Conservation (phyloP, 2,888 invertebrate genomes). For the Apantesis nais region DNA sequence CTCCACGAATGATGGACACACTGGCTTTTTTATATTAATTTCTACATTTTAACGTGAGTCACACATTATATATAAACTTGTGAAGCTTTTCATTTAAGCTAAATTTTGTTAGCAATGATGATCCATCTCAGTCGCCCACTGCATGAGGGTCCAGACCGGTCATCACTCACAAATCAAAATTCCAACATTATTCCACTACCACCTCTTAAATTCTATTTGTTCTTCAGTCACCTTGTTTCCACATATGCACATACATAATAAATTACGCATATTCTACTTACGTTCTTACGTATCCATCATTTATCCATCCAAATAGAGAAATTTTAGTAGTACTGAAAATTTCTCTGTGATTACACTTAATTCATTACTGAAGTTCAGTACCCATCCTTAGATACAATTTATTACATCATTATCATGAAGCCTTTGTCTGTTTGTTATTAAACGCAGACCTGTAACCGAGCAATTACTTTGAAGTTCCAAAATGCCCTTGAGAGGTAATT, state of each 20-base stretch:
- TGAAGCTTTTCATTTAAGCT: neutral
- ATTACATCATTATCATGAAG: slow-evolving; percentile 27
- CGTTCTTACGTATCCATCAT: neutral
- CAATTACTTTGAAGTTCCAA: slow-evolving; percentile 33
- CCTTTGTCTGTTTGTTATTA: slow-evolving; percentile 30
- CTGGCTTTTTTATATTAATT: neutral
- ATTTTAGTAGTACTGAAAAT: neutral
- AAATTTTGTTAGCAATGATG: neutral
- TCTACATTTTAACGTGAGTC: neutral
- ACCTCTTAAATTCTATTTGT: neutral
- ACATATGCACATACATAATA: neutral
- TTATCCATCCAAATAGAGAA: neutral
- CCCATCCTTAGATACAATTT: slow-evolving; percentile 30
- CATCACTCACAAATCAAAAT: neutral
- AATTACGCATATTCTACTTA: neutral
- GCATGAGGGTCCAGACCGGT: neutral
- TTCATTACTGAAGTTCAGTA: slow-evolving; percentile 20
- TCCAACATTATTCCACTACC: neutral
- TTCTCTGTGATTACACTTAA: slow-evolving; percentile 10
- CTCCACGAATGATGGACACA: neutral
- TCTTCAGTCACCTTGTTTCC: neutral
- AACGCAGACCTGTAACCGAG: slow-evolving; percentile 27
- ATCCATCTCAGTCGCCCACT: neutral
- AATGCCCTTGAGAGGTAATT: slow-evolving; percentile 37
- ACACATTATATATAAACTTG: neutral